A percentile compares a stretch with the other conserved stretches of the same genome.
phyloP scores from a whole-genome alignment of 2,797 vertebrate genomes.

The Sus cebifrons region DNA sequence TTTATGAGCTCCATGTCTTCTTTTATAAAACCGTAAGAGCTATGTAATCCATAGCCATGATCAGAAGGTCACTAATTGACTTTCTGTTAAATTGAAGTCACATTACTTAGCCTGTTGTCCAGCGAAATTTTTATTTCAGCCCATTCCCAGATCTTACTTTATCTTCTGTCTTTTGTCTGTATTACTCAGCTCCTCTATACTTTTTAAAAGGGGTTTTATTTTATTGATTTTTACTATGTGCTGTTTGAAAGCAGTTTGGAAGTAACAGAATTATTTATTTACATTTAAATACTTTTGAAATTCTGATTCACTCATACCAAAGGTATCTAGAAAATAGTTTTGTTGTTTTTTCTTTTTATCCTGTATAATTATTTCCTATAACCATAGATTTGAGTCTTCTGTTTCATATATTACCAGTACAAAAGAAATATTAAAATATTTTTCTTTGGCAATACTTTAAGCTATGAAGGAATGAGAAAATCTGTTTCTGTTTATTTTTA shows the following conservation, averaged over 20 bases:
- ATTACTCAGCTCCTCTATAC: neutral
- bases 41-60: neutral
- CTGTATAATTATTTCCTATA: neutral
- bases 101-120: neutral
- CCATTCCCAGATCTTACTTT: neutral
- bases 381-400: neutral
- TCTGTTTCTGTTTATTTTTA: conserved; percentile 48
- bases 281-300: conserved; percentile 58
- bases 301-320: conserved; percentile 56
- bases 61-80: neutral
- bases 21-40: neutral
- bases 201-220: conserved; percentile 52
- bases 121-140: conserved; percentile 50
- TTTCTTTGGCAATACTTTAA: conserved; percentile 21
- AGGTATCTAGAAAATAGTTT: conserved; percentile 24
- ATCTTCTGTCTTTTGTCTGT: neutral
- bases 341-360: neutral
- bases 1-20: neutral
- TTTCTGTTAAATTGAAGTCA: conserved; percentile 2
- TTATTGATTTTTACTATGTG: neutral
- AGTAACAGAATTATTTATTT: conserved; percentile 46
- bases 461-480: conserved; percentile 48
- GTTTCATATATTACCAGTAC: neutral
- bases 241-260: conserved; percentile 55
- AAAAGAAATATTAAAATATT: conserved; percentile 44